phyloP scores from a whole-genome alignment of 1,140 invertebrate genomes.

The Tribolium madens region DNA sequence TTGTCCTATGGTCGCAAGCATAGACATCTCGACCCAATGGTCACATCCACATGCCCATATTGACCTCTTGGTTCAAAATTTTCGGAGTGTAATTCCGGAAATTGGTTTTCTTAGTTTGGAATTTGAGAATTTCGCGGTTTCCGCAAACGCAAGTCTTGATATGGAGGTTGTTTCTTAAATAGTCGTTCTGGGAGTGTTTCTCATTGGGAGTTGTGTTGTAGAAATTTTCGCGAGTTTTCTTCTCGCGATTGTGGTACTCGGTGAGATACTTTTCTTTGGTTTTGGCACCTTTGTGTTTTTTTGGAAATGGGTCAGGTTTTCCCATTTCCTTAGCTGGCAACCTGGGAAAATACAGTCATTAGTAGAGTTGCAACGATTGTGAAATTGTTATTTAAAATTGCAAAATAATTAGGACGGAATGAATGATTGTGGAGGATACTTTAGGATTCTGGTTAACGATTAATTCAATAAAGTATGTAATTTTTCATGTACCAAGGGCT shows the following conservation, averaged over 20 bases:
- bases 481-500: too few relatives aligned
- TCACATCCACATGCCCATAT: constrained; percentile 65
- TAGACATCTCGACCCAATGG: constrained; percentile 49
- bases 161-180: constrained; percentile 71
- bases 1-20: constrained; percentile 54
- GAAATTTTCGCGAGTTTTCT: constrained; percentile 59
- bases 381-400: not conserved
- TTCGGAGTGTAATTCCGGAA: constrained; percentile 78
- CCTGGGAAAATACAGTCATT: constrained; percentile 40
- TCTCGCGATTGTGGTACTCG: constrained; percentile 51
- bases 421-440: too few relatives aligned
- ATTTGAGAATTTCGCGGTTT: constrained; percentile 61
- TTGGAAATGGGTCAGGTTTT: constrained; percentile 55
- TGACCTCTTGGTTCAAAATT: constrained; percentile 68
- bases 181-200: constrained; percentile 65
- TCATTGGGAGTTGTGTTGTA: constrained; percentile 69
- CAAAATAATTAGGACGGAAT: too few relatives aligned
- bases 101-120: constrained; percentile 64
- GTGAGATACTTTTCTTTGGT: constrained; percentile 60
- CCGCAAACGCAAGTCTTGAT: constrained; percentile 72
- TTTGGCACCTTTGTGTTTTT: constrained; percentile 53
- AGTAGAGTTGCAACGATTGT: not conserved
- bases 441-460: too few relatives aligned
- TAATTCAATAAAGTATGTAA: too few relatives aligned
- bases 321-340: constrained; percentile 54